Evolutionary conservation across 2,888 invertebrate species (phyloP).

Genomic region (Eupithecia insigniata): DNA sequence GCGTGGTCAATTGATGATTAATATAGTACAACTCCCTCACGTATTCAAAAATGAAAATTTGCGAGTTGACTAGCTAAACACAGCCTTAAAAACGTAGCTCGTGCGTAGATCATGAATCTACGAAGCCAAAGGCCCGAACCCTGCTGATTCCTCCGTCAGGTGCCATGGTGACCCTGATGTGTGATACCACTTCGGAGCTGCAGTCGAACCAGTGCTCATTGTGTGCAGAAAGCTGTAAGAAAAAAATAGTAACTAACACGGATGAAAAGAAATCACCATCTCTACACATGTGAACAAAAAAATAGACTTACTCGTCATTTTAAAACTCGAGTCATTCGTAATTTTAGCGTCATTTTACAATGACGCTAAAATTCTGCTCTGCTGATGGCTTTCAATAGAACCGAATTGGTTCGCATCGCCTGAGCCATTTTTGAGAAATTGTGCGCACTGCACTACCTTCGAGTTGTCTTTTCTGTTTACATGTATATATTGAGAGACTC

Average conservation of each 20-base stretch:
- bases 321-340: no score
- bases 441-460: no score
- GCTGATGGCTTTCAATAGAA: no score
- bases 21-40: neutral
- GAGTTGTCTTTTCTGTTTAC: no score
- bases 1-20: neutral
- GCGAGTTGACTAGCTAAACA: neutral
- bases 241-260: neutral
- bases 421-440: no score
- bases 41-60: neutral
- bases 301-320: neutral
- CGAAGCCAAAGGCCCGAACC: conserved; percentile 76
- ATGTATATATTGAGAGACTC: no score
- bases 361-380: no score
- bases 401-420: no score
- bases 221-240: conserved; percentile 80
- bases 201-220: conserved; percentile 78
- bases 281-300: neutral
- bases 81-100: neutral
- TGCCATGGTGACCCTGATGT: conserved; percentile 84
- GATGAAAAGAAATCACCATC: no score
- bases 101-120: conserved; percentile 37
- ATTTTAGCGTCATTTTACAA: no score
- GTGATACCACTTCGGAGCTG: conserved; percentile 70
- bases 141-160: conserved; percentile 87